Conservation (phyloP, 2,888 invertebrate species). For the Drosophila greeni region DNA sequence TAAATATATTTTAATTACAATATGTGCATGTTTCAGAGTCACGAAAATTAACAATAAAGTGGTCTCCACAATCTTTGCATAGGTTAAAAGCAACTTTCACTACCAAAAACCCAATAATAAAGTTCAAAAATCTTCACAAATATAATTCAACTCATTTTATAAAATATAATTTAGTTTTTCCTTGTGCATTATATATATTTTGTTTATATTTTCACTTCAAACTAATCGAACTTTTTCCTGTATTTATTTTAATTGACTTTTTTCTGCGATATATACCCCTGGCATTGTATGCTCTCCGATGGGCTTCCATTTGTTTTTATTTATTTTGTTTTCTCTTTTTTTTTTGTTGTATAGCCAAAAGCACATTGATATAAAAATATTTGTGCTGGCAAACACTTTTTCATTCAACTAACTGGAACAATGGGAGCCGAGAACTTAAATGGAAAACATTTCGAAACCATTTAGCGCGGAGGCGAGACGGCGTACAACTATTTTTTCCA, state of each 20-base stretch:
- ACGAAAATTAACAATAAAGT: rapidly evolving
- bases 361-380: slow-evolving; percentile 22
- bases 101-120: too few relatives aligned
- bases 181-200: not conserved
- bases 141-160: rapidly evolving
- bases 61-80: too few relatives aligned
- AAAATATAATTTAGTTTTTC: not conserved
- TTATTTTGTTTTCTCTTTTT: slow-evolving; percentile 7
- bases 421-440: slow-evolving; percentile 13
- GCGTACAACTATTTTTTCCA: slow-evolving; percentile 7
- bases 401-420: slow-evolving; percentile 23
- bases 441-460: slow-evolving; percentile 30
- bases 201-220: not conserved
- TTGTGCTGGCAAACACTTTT: slow-evolving; percentile 25
- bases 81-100: not conserved
- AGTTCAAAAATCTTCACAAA: too few relatives aligned
- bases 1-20: not conserved
- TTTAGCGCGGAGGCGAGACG: slow-evolving; percentile 17
- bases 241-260: slow-evolving; percentile 21
- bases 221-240: not conserved
- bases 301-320: slow-evolving; percentile 31
- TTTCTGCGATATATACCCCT: slow-evolving; percentile 23
- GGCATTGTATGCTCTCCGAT: slow-evolving; percentile 27
- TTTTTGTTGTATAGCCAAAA: not conserved
- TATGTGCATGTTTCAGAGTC: too few relatives aligned